Base-by-base conservation (phyloP, 2,113 vertebrate species). In the Ahaetulla prasina region DNA sequence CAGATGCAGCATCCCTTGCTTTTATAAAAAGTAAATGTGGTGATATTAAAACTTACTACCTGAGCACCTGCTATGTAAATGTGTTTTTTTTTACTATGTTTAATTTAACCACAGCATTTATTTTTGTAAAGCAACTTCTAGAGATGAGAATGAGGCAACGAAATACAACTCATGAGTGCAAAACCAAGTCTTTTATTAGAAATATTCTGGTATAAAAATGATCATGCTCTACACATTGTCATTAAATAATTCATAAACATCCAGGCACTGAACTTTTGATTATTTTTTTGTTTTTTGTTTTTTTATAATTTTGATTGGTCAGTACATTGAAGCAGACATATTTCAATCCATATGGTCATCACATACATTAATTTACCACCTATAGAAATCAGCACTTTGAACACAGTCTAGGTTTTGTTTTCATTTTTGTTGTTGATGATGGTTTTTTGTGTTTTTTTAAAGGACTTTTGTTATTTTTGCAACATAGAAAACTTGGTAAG, bases 141-240 rank as follows among this genome's bases (percentile, higher is more conserved):
- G 3, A 68, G 55, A 57, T 7, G 22, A 93, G 87, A 45, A 95
- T 87, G 18, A 80, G 96, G 93, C 94, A 95, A 93, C 92, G 94
- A 95, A 95, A 94, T 90, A 93, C 93, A 96, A 96, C 95, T 94
- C 53, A 89, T 1, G 92, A 97, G 98, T 98, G 98, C 97, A 99
- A 99, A 99, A 99, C 98, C 98, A 97, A 98, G 97, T 97, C 98
- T 98, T 99, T 99, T 98, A 99, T 99, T 99, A 99, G 98, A 99
- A 99, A 99, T 98, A 97, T 98, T 98, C 98, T 98, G 94, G 98
- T 99, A 99, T 98, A 99, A 99, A 99, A 99, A 99, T 98, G 97
- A 97, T 98, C 99, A 99, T 99, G 99, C 98, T 98, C 98, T 98
- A 99, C 98, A 99, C 98, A 97, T 98, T 96, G 97, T 98, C 96